Evolutionary conservation across 2,888 invertebrate species (phyloP).

Genomic region (Apodemia hepburni): DNA sequence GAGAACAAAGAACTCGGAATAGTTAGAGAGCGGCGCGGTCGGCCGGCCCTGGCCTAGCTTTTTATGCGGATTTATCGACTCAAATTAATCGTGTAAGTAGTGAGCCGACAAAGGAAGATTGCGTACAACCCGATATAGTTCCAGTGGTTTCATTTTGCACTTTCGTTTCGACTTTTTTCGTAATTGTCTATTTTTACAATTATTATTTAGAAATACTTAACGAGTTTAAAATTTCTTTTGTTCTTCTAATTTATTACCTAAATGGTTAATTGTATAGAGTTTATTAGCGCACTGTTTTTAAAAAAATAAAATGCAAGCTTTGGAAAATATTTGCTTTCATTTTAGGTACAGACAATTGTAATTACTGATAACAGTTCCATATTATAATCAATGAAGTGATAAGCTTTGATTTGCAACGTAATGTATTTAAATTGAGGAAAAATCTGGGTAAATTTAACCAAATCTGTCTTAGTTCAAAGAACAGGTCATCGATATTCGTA

Average conservation of each 20-base stretch:
- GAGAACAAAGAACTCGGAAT: conserved; percentile 68
- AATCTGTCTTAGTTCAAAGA: too few relatives aligned
- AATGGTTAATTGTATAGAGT: not conserved
- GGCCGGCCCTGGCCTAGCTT: conserved; percentile 65
- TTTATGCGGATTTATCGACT: conserved; percentile 78
- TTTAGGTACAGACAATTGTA: too few relatives aligned
- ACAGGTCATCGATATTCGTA: too few relatives aligned
- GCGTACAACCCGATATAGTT: conserved; percentile 72
- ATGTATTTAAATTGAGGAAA: too few relatives aligned
- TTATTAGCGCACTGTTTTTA: too few relatives aligned
- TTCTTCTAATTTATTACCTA: not conserved
- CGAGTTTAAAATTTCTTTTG: not conserved
- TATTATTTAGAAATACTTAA: not conserved
- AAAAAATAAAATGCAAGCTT: too few relatives aligned
- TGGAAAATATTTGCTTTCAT: too few relatives aligned
- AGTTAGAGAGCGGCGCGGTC: conserved; percentile 61
- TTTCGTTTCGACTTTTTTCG: conserved; percentile 44
- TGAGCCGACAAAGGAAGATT: conserved; percentile 65
- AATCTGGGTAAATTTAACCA: too few relatives aligned
- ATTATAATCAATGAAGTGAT: too few relatives aligned
- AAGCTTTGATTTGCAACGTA: too few relatives aligned
- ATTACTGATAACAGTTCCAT: too few relatives aligned
- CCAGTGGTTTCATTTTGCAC: conserved; percentile 46
- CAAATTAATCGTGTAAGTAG: conserved; percentile 78
- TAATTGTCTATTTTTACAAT: conserved; percentile 17